These are phyloP conservation scores for Diploptera punctata DNA, from an alignment of 2,888 invertebrate genomes.

Conservation along the genomic window DNA sequence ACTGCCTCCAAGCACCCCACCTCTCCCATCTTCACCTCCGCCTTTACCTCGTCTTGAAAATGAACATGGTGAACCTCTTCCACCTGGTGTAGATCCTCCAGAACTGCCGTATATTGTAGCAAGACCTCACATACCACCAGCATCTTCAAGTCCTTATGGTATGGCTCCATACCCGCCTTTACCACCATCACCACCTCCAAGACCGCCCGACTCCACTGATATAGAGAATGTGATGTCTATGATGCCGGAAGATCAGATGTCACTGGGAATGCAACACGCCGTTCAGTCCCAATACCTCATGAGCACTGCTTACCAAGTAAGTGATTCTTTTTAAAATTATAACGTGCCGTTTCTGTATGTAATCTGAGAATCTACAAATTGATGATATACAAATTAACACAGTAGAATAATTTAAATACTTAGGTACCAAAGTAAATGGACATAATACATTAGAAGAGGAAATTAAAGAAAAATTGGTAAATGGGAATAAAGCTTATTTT, in stretches of 20 bases:
- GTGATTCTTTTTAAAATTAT: background rate
- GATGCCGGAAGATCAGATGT: conserved; percentile 17
- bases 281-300: conserved; percentile 46
- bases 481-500: too few species aligned
- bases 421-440: too few species aligned
- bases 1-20: conserved; percentile 45
- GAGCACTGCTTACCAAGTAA: conserved; percentile 53
- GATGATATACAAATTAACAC: too few species aligned
- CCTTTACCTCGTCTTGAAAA: conserved; percentile 31
- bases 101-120: conserved; percentile 56
- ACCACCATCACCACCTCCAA: conserved; percentile 51
- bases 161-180: conserved; percentile 29
- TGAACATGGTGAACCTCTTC: conserved; percentile 56
- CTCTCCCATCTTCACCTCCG: conserved; percentile 43
- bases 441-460: too few species aligned
- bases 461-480: too few species aligned
- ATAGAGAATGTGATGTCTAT: conserved; percentile 49
- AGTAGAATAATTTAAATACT: too few species aligned
- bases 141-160: conserved; percentile 49
- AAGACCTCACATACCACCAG: conserved; percentile 41
- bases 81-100: conserved; percentile 61
- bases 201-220: conserved; percentile 50
- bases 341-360: too few species aligned
- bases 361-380: too few species aligned
- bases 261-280: conserved; percentile 41